Evolutionary conservation across 2,113 vertebrate genomes (phyloP).

Genomic region (Nothocercus nigrocapillus): DNA sequence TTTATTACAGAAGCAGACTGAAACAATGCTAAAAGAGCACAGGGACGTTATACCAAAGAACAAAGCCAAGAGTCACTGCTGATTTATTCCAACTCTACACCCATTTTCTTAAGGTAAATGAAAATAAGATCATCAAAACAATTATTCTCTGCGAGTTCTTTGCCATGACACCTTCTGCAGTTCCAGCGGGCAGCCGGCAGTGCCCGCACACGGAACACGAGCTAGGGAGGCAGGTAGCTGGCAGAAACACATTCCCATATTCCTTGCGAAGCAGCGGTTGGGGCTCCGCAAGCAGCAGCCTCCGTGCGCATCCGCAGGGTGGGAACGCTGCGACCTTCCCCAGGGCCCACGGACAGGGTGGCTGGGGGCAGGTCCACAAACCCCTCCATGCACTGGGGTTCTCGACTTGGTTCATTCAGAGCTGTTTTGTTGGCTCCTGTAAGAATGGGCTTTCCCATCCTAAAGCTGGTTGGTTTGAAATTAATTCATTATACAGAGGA

Average conservation of each 20-base stretch:
- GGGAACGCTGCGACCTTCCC: fast-evolving
- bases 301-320: neutral
- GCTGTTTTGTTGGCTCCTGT: fast-evolving
- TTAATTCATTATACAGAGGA: neutral
- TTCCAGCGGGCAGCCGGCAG: neutral
- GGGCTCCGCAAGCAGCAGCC: fast-evolving
- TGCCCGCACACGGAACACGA: neutral
- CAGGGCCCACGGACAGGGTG: neutral
- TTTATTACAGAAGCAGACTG: neutral
- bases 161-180: fast-evolving
- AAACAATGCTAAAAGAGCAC: neutral
- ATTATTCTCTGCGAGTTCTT: neutral
- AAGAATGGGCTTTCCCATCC: fast-evolving
- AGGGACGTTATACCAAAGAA: neutral
- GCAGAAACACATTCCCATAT: neutral
- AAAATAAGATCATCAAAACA: neutral
- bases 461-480: neutral
- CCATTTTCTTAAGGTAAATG: neutral
- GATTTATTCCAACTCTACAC: neutral
- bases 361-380: neutral
- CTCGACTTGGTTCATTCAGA: neutral
- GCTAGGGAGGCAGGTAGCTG: fast-evolving
- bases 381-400: fast-evolving
- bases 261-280: too few species aligned
- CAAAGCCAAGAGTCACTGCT: neutral